Evolutionary conservation across 2,113 vertebrate species (phyloP), one percentile per base, ranked within the genome.

Genomic region (Pteruthius melanotis): DNA sequence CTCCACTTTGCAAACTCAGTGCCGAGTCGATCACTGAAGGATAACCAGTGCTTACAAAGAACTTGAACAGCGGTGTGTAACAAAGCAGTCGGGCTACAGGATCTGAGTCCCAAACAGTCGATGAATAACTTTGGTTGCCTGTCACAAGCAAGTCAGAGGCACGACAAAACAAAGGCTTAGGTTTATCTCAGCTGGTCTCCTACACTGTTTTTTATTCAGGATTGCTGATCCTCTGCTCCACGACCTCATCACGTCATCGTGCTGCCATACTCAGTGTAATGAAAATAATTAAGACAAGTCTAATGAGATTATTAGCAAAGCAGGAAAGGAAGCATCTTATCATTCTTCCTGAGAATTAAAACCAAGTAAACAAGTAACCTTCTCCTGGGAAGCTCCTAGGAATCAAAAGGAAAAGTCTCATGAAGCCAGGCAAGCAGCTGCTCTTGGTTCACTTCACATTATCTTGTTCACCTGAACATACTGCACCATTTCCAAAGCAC

Each of bases 241-340:
- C 49, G 53, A 30, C 54, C 45, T 71, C 35, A 66, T 56, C 65
- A 52, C 5, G 5, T 59, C 22, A 42, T 24, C 21, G 3, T 50
- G 21, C n/a, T n/a, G 23, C 33, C 54, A 78, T 42, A 52, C 15
- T 44, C 31, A n/a, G 18, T 63, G 10, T 40, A 89, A 93, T 59
- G 54, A 50, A 90, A 65, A 69, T 69, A 80, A 96, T 83, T 83
- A 77, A 78, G 47, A 53, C 21, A 76, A 72, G 11, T 45, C 44
- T 72, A 90, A 86, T 40, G 45, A 80, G 68, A 63, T 37, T 53
- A 80, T 77, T 83, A 90, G 66, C 75, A 57, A 90, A 90, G 42
- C 66, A 86, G 71, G 23, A 50, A 18, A 66, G 71, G 80, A 94
- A 87, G 17, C 24, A 53, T 57, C 1, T 0, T 40, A 45, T 49